Evolutionary conservation across 1,140 invertebrate species (phyloP), one percentile per base, ranked within the genome.

Genomic region (Megalonaias nervosa): DNA sequence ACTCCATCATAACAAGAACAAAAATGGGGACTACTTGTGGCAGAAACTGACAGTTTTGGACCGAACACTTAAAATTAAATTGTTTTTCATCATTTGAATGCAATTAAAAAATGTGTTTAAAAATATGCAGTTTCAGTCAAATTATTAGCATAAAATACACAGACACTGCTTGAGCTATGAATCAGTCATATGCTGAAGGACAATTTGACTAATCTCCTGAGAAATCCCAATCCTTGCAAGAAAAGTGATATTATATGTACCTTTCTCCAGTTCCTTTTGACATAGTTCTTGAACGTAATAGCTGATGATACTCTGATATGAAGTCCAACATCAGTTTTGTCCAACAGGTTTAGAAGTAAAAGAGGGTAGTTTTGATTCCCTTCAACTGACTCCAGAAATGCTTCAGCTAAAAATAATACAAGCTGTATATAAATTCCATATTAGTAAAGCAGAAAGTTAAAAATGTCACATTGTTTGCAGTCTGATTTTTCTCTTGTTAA

Each of bases 241-340:
- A 67, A 65, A 12, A 77, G 56, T 14, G 56, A 17, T 31, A 65
- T 17, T 69, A 38, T 66, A 93, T 93, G 92, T 92, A 97, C 96
- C 84, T 95, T 92, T 92, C 93, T 93, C 98, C 98, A 99, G 92
- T 99, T 98, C 72, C 96, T 92, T 90, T 98, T 99, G 12, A 99
- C 94, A 90, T 95, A 98, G 91, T 99, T 99, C 90, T 99, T 99
- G 86, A 99, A 98, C 19, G 95, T 95, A 82, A 99, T 95, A 64
- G 97, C 94, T 66, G 96, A 96, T 59, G 97, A 95, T 62, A 97
- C 92, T 85, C 97, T 92, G 67, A 98, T 95, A 12, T 95, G 88
- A 78, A 95, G 91, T 81, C 97, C 95, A 38, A 95, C 92, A 81
- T 94, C 93, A 77, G 86, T 81, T 85, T 96, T 97, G 79, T 96